A percentile compares a stretch with the other conserved stretches of the same genome.
phyloP scores from a whole-genome alignment of 2,888 invertebrate genomes.

The Dione juno region DNA sequence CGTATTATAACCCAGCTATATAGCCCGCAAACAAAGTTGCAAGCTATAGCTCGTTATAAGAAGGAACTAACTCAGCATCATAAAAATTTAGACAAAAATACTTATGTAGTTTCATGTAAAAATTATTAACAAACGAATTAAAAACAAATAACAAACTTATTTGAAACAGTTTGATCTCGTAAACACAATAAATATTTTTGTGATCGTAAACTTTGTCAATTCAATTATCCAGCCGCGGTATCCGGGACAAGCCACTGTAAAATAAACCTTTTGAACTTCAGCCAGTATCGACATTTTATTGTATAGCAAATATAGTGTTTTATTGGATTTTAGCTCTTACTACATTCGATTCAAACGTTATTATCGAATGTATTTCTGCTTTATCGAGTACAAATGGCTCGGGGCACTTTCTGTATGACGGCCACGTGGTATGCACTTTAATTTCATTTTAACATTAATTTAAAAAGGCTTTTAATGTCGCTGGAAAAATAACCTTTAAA shows the following conservation, averaged over 20 bases:
- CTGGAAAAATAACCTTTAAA: conserved; percentile 20
- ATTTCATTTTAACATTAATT: conserved; percentile 46
- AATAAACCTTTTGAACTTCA: conserved; percentile 69
- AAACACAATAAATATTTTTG: conserved; percentile 57
- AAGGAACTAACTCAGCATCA: too few relatives aligned
- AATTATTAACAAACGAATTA: neutral
- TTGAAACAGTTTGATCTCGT: conserved; percentile 32
- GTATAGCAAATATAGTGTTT: neutral
- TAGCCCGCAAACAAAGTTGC: too few relatives aligned
- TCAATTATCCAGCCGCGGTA: conserved; percentile 65
- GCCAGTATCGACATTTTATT: conserved; percentile 36
- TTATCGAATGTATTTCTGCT: conserved; percentile 4
- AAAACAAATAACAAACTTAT: conserved; percentile 30
- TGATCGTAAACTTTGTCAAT: conserved; percentile 67
- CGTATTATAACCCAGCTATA: too few relatives aligned
- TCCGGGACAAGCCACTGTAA: conserved; percentile 64
- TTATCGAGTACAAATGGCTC: conserved; percentile 33
- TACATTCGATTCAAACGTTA: neutral
- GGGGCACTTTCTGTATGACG: conserved; percentile 36
- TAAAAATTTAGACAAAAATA: neutral
- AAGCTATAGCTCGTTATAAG: too few relatives aligned
- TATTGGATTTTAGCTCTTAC: conserved; percentile 33
- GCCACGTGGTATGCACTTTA: conserved; percentile 40
- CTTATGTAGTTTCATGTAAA: neutral
- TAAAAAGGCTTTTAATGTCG: conserved; percentile 43